Base-by-base conservation (phyloP, 2,797 vertebrate species). In the Labeo calbasu region DNA sequence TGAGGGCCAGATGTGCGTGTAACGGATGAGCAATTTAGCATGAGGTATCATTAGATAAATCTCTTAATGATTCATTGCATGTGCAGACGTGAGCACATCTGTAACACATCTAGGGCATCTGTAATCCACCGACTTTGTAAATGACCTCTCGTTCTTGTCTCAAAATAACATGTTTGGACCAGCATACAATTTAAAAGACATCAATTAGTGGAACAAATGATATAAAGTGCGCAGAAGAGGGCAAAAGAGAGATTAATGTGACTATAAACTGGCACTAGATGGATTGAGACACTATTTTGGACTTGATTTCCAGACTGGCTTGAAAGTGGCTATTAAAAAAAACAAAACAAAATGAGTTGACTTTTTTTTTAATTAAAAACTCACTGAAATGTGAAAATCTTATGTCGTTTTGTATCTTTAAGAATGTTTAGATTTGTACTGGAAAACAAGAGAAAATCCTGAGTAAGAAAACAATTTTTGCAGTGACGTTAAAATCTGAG, bases 31-130 rank as follows among this genome's bases (percentile, higher is more conserved):
- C 13, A 68, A 48, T 69, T 59, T 57, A 69, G 32, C 51, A 48
- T 77, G 46, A 77, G 7, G 73, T 68, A 77, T 83, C 71, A 77
- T 83, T 83, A 77, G 25, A 55, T 48, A 21, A 77, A 83, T 77
- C 73, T 23, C 51, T 36, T 69, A 77, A 83, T 77, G 63, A 83
- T 17, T 69, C 82, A 69, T n/a, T 50, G 73, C 25, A 4, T 75
- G 14, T 40, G 28, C 28, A 77, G 81, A 77, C 32, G 13, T 76
- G 32, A 66, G 32, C 21, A 32, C 77, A 66, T 79, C 61, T 32
- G 43, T 50, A 66, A 66, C 50, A 51, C 57, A 69, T 83, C 40
- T 59, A 77, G 51, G 17, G 4, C 36, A 77, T 69, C 63, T 53
- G 50, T 43, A 23, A 69, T 66, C 10, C 19, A 50, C 25, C 4